phyloP scores from a whole-genome alignment of 2,888 invertebrate species.

The Athrips mouffetella region DNA sequence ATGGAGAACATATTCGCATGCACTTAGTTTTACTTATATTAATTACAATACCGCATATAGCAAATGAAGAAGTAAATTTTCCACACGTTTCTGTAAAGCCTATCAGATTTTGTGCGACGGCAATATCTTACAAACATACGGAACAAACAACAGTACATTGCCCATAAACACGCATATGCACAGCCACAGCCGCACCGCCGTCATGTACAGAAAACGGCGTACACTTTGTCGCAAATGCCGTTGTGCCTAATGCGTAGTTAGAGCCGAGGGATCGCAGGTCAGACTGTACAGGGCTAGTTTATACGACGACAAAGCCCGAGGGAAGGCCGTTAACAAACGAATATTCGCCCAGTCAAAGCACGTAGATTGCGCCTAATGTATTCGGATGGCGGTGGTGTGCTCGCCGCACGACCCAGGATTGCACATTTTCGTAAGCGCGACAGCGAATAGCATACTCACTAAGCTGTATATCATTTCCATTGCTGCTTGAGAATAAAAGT shows the following conservation, averaged over 20 bases:
- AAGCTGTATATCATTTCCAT: background rate
- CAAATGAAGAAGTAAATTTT: no score
- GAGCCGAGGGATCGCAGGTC: constrained; percentile 13
- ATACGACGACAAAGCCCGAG: constrained; percentile 37
- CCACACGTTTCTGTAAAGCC: no score
- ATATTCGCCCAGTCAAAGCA: constrained; percentile 49
- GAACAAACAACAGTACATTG: background rate
- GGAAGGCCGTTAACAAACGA: constrained; percentile 46
- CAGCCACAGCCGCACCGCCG: background rate
- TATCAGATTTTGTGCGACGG: no score
- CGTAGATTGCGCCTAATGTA: constrained; percentile 55
- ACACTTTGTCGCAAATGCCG: constrained; percentile 7
- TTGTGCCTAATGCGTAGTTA: constrained; percentile 10
- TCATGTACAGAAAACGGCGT: background rate
- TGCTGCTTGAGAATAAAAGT: no score
- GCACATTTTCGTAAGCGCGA: constrained; percentile 22
- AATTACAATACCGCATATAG: no score
- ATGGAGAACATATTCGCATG: no score
- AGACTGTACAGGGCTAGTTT: constrained; percentile 22
- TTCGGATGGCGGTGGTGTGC: constrained; percentile 50
- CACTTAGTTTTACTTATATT: no score
- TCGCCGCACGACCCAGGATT: constrained; percentile 24
- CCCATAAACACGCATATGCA: background rate
- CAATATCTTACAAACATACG: no score
- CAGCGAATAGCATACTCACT: constrained; percentile 3